phyloP scores from a whole-genome alignment of 2,113 vertebrate genomes.

The Brachypodius melanocephalos region DNA sequence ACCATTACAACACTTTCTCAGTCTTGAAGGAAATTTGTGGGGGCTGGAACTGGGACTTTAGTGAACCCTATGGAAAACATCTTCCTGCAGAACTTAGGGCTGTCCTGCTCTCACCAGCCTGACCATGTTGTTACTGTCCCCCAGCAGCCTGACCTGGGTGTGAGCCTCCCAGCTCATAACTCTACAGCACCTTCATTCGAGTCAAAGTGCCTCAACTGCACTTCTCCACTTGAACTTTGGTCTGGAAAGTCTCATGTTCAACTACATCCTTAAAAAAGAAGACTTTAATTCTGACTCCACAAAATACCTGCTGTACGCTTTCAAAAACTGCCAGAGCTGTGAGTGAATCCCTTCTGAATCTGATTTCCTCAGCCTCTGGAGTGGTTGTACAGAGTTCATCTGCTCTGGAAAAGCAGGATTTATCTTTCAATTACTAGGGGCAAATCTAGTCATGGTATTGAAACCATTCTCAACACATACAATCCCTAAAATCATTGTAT shows the following conservation, averaged over 20 bases:
- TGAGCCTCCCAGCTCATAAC: constrained; percentile 39
- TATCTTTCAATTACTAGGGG: constrained; percentile 73
- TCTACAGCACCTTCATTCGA: constrained; percentile 15
- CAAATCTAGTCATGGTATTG: background rate
- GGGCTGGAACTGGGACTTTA: constrained; percentile 64
- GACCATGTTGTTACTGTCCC: constrained; percentile 30
- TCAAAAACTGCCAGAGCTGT: constrained; percentile 48
- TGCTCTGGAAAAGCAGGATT: constrained; percentile 55
- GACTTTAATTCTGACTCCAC: constrained; percentile 46
- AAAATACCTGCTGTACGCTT: constrained; percentile 65
- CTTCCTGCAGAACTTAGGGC: background rate
- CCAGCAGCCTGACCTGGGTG: constrained; percentile 66
- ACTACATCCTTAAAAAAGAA: constrained; percentile 65
- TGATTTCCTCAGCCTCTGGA: constrained; percentile 62
- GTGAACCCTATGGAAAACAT: constrained; percentile 26
- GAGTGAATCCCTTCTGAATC: constrained; percentile 37
- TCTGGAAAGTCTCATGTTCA: constrained; percentile 36
- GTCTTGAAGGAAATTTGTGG: constrained; percentile 23
- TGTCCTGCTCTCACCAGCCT: constrained; percentile 51
- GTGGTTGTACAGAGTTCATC: constrained; percentile 53
- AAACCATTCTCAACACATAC: constrained; percentile 61
- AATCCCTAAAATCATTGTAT: constrained; percentile 52
- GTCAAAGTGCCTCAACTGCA: constrained; percentile 62
- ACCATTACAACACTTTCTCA: constrained; percentile 28
- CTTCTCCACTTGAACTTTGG: constrained; percentile 65